Evolutionary conservation across 2,888 invertebrate species (phyloP).

Genomic region (Lepidonotus clava): DNA sequence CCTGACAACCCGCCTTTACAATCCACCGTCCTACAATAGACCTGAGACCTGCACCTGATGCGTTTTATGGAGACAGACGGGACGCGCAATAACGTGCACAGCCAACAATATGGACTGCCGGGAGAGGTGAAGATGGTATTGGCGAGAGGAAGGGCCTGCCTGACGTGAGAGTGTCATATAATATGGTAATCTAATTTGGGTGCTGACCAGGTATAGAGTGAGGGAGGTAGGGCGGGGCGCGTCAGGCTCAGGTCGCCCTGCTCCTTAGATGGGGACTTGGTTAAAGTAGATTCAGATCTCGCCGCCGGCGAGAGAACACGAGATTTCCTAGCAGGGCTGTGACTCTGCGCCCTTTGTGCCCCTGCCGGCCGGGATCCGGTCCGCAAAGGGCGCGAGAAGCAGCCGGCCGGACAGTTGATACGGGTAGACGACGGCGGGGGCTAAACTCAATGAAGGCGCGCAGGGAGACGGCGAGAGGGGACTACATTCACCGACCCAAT

Average conservation of each 20-base stretch:
- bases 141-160: too few species aligned
- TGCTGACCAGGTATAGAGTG: neutral
- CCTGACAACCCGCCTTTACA: too few species aligned
- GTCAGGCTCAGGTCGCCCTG: neutral
- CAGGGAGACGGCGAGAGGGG: neutral
- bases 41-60: too few species aligned
- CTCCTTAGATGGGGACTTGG: neutral
- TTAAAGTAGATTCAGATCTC: neutral
- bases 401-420: slow-evolving; percentile 5
- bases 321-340: neutral
- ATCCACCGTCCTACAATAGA: too few species aligned
- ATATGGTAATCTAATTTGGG: slow-evolving; percentile 46
- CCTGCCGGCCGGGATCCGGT: neutral
- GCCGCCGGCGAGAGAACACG: neutral
- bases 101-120: too few species aligned
- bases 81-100: too few species aligned
- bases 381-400: slow-evolving; percentile 9
- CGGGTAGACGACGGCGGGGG: neutral
- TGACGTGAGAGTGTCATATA: slow-evolving; percentile 45
- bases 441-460: neutral
- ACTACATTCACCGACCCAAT: slow-evolving; percentile 19
- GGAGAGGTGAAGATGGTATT: too few species aligned
- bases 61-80: too few species aligned
- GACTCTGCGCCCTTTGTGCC: neutral
- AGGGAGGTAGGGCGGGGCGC: neutral